Conservation (phyloP, 2,797 vertebrate genomes). For the Cossypha polioptera region DNA sequence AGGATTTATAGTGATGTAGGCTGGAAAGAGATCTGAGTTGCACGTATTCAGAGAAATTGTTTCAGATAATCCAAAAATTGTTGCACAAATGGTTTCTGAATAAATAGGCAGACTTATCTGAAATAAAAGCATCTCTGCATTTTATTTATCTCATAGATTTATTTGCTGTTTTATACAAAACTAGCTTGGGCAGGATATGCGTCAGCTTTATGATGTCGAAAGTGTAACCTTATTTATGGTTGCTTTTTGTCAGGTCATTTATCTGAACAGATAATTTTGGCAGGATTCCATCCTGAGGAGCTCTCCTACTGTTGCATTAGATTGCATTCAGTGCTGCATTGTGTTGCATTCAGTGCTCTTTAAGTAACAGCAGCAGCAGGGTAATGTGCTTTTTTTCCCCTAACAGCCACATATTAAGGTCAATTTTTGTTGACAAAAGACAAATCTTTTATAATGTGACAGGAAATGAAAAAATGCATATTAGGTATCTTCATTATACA, state of each 20-base stretch:
- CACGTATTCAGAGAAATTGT: background rate
- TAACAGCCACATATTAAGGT: background rate
- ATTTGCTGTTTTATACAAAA: conserved; percentile 40
- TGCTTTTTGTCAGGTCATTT: conserved; percentile 41
- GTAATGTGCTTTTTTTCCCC: background rate
- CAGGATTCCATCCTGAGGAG: background rate
- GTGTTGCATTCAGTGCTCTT: background rate
- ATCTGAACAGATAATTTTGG: conserved; percentile 17
- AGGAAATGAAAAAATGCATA: background rate
- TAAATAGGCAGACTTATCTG: conserved; percentile 23
- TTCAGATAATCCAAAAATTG: background rate
- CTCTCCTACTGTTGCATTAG: background rate
- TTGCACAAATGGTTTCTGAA: background rate
- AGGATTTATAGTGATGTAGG: background rate
- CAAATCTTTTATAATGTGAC: background rate
- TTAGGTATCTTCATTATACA: background rate
- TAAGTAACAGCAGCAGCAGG: background rate
- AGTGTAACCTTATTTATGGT: conserved; percentile 37
- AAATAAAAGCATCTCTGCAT: conserved; percentile 21
- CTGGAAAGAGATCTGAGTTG: background rate
- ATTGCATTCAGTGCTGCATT: background rate
- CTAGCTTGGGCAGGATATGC: conserved; percentile 1
- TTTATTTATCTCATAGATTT: conserved; percentile 53
- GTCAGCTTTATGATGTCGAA: conserved; percentile 24
- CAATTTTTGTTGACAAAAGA: background rate